phyloP scores from a whole-genome alignment of 1,140 invertebrate species.

The Schmidtea mediterranea region DNA sequence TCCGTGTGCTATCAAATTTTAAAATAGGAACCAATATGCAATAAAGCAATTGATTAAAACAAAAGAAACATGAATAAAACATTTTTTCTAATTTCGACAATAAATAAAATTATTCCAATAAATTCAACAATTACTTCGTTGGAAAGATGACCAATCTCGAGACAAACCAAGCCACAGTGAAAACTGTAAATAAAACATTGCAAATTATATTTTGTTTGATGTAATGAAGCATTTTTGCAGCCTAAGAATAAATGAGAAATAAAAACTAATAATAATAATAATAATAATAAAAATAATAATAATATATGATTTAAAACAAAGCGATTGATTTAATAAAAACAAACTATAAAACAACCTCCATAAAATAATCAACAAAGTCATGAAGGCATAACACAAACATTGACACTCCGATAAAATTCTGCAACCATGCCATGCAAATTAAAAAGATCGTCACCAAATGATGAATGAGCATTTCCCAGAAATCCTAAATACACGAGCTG shows the following conservation, averaged over 20 bases:
- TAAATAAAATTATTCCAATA: background rate
- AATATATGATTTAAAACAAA: too few relatives aligned
- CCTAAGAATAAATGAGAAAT: conserved; percentile 30
- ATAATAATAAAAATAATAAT: too few relatives aligned
- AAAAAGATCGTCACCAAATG: conserved; percentile 67
- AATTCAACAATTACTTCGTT: conserved; percentile 14
- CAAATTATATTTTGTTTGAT: conserved; percentile 56
- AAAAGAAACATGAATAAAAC: too few relatives aligned
- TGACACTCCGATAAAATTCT: conserved; percentile 67
- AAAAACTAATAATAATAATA: too few relatives aligned
- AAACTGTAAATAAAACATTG: conserved; percentile 43
- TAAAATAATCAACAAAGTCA: conserved; percentile 71
- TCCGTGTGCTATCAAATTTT: too few relatives aligned
- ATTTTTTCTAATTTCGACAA: too few relatives aligned
- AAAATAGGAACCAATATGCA: too few relatives aligned
- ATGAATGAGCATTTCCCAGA: conserved; percentile 92
- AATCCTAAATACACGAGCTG: conserved; percentile 45
- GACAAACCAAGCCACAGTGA: conserved; percentile 16
- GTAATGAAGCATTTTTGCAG: conserved; percentile 60
- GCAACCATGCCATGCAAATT: conserved; percentile 67
- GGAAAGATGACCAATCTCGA: conserved; percentile 38
- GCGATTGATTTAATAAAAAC: conserved; percentile 7
- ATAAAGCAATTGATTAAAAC: too few relatives aligned
- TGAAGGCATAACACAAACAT: conserved; percentile 65
- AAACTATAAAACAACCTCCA: conserved; percentile 40